phyloP scores from a whole-genome alignment of 37 sponge, comb jelly and placozoan species.

The Amphimedon queenslandica region DNA sequence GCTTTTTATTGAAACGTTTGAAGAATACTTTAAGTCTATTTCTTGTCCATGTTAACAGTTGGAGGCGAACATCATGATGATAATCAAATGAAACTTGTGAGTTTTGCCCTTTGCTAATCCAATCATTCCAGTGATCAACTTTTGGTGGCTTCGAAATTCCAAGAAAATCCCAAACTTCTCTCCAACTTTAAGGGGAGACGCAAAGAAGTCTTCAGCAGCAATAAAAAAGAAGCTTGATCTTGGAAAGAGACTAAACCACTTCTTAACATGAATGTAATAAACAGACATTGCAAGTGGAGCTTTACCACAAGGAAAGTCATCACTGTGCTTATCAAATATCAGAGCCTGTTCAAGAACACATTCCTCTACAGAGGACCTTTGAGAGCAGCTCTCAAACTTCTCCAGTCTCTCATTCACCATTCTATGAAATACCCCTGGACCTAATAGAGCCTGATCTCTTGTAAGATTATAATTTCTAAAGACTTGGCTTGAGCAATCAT shows the following conservation, averaged over 20 bases:
- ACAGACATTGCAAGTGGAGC: too few relatives aligned
- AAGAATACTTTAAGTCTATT: conserved; percentile 15
- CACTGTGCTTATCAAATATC: too few relatives aligned
- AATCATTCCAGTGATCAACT: not conserved
- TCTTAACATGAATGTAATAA: conserved; percentile 28
- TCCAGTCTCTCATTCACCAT: too few relatives aligned
- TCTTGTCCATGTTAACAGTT: conserved; percentile 40
- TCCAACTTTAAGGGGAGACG: not conserved
- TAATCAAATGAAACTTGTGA: conserved; percentile 4
- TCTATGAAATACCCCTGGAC: too few relatives aligned
- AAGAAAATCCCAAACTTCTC: not conserved
- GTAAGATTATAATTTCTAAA: too few relatives aligned
- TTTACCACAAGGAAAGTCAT: too few relatives aligned
- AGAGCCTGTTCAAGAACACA: too few relatives aligned
- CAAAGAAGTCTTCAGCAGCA: conserved; percentile 17
- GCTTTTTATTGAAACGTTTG: conserved; percentile 21
- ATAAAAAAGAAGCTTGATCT: conserved; percentile 21
- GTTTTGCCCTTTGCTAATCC: not conserved
- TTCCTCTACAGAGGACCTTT: too few relatives aligned
- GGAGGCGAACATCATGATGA: conserved; percentile 5
- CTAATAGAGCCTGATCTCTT: too few relatives aligned
- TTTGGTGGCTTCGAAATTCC: not conserved
- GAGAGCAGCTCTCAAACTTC: too few relatives aligned
- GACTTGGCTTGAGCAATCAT: too few relatives aligned
- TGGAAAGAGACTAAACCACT: conserved; percentile 49